A percentile compares a stretch with the other conserved stretches of the same genome.
Conservation (phyloP, 2,797 vertebrate species). For the Sebastes vulpes region DNA sequence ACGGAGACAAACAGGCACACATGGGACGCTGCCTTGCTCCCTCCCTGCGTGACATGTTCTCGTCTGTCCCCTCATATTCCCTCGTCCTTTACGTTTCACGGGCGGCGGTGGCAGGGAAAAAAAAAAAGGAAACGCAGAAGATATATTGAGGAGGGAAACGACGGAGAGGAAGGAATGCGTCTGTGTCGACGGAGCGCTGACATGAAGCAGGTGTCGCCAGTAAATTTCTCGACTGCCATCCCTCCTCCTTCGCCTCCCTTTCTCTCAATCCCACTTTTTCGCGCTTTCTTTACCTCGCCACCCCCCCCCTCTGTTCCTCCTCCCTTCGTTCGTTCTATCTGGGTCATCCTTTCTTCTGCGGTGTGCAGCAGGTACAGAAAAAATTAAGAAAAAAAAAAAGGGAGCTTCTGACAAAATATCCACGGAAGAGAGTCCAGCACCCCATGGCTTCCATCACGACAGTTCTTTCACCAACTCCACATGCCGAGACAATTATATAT, state of each 20-base stretch:
- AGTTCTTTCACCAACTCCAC: conserved; percentile 33
- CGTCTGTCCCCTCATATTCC: conserved; percentile 65
- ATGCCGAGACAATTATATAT: conserved; percentile 6
- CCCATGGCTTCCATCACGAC: conserved; percentile 18
- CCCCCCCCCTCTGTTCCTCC: neutral
- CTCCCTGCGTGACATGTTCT: conserved; percentile 53
- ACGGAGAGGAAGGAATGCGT: conserved; percentile 45
- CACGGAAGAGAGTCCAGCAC: conserved; percentile 15
- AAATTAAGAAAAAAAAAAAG: neutral
- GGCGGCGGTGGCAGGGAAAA: neutral
- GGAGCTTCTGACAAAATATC: conserved; percentile 33
- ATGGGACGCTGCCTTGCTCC: conserved; percentile 5
- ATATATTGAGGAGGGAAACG: conserved; percentile 24
- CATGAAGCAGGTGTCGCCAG: conserved; percentile 67
- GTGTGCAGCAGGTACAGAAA: conserved; percentile 48
- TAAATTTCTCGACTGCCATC: conserved; percentile 48
- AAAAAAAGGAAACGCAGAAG: neutral
- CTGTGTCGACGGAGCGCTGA: conserved; percentile 43
- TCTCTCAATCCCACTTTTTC: conserved; percentile 22
- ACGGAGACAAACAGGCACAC: neutral
- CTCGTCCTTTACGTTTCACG: conserved; percentile 30
- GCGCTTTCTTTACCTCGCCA: neutral
- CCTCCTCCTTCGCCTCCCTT: neutral
- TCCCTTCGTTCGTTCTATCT: conserved; percentile 62
- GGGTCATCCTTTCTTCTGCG: conserved; percentile 72